A percentile compares a stretch with the other conserved stretches of the same genome.
Evolutionary conservation across 2,113 vertebrate species (phyloP).

Genomic region (Pipra filicauda): DNA sequence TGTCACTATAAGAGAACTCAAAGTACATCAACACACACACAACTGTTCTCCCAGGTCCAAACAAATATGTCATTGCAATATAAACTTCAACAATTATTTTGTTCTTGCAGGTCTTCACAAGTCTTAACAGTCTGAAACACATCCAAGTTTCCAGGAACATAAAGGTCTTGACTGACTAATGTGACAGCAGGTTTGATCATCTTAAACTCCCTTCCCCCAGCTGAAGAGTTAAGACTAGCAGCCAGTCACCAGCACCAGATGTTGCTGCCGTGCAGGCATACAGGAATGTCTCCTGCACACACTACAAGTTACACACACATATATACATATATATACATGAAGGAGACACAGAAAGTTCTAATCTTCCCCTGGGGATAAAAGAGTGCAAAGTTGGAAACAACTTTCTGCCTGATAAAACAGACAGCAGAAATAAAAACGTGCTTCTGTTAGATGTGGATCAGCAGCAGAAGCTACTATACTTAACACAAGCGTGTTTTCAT

Average conservation of each 20-base stretch:
- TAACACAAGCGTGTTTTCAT: background rate
- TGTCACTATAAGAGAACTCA: background rate
- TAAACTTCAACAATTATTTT: background rate
- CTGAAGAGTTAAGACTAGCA: background rate
- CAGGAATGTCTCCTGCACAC: background rate
- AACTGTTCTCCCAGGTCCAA: background rate
- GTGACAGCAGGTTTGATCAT: background rate
- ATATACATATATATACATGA: rapidly evolving
- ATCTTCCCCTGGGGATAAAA: background rate
- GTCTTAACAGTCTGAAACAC: background rate
- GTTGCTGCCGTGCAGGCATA: background rate
- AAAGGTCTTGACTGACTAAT: background rate
- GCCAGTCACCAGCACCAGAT: background rate
- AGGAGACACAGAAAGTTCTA: background rate
- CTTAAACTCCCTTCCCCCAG: background rate
- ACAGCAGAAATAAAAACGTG: background rate
- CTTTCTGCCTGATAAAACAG: background rate
- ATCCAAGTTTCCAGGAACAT: background rate
- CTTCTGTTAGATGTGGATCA: background rate
- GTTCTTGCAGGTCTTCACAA: background rate
- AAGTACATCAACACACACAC: background rate
- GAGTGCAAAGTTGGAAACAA: background rate
- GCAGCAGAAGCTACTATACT: background rate
- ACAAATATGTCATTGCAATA: background rate
- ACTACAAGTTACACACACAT: background rate